These are phyloP conservation scores for Phalangium opilio DNA, from an alignment of 2,888 invertebrate genomes.

Conservation along the genomic window DNA sequence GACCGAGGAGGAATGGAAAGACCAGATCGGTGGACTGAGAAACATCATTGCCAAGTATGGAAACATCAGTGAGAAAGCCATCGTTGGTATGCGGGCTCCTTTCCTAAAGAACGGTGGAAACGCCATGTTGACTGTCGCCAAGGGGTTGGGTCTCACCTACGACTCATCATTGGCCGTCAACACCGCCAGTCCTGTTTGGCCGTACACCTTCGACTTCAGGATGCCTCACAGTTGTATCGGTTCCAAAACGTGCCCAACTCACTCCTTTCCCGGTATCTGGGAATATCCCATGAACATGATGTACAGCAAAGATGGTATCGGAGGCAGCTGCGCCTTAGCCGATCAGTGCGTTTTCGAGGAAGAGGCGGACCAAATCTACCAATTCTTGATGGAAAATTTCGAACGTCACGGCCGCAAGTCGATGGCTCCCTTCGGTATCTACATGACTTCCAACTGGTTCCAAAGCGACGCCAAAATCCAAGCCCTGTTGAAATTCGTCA, in stretches of 20 bases:
- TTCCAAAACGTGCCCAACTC: slow-evolving; percentile 54
- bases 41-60: slow-evolving; percentile 66
- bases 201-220: slow-evolving; percentile 73
- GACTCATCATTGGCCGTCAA: slow-evolving; percentile 75
- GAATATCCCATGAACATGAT: slow-evolving; percentile 68
- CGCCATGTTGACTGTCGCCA: slow-evolving; percentile 79
- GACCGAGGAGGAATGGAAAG: slow-evolving; percentile 69
- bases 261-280: slow-evolving; percentile 72
- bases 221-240: slow-evolving; percentile 55
- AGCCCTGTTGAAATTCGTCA: too few relatives aligned
- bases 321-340: slow-evolving; percentile 27
- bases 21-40: slow-evolving; percentile 78
- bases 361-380: slow-evolving; percentile 57
- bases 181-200: slow-evolving; percentile 68
- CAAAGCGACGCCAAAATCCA: too few relatives aligned
- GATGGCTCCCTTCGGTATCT: too few relatives aligned
- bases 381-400: slow-evolving; percentile 62
- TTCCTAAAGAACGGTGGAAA: slow-evolving; percentile 74
- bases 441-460: too few relatives aligned
- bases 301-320: slow-evolving; percentile 46
- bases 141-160: slow-evolving; percentile 72
- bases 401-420: slow-evolving; percentile 63
- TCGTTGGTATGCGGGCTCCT: slow-evolving; percentile 63
- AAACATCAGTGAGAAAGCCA: slow-evolving; percentile 60
- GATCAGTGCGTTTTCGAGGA: slow-evolving; percentile 52